A percentile compares a stretch with the other conserved stretches of the same genome.
phyloP scores from a whole-genome alignment of 2,797 vertebrate genomes.

The Scarus forsteni region DNA sequence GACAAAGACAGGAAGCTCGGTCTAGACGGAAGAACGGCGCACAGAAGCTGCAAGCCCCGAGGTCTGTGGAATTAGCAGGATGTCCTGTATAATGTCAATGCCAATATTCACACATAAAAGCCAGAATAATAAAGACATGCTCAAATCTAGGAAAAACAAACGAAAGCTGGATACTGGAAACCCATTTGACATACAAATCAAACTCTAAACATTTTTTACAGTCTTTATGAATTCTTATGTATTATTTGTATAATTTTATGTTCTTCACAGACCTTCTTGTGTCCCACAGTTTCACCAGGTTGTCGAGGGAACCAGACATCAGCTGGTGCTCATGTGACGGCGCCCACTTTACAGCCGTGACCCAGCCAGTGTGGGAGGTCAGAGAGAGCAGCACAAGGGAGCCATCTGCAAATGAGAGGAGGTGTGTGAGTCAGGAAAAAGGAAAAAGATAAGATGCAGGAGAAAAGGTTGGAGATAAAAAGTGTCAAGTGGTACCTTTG shows the following conservation, averaged over 20 bases:
- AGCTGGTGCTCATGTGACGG: conserved; percentile 94
- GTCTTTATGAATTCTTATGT: no score
- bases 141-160: no score
- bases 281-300: conserved; percentile 98
- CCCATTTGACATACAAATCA: no score
- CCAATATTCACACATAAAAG: background rate
- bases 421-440: background rate
- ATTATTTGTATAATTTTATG: no score
- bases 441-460: no score
- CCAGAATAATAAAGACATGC: background rate
- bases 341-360: conserved; percentile 95
- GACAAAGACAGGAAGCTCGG: conserved; percentile 40
- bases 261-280: conserved; percentile 89
- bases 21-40: conserved; percentile 6
- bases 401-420: conserved; percentile 85
- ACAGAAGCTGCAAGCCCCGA: background rate
- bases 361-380: conserved; percentile 97
- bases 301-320: conserved; percentile 96
- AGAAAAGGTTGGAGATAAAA: background rate
- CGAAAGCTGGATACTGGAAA: no score
- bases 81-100: background rate
- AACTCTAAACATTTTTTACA: no score
- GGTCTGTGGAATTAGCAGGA: conserved; percentile 23
- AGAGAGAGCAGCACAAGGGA: conserved; percentile 93
- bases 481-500: conserved; percentile 85